Evolutionary conservation across 2,888 invertebrate species (phyloP).

Genomic region (Cantharis lateralis): DNA sequence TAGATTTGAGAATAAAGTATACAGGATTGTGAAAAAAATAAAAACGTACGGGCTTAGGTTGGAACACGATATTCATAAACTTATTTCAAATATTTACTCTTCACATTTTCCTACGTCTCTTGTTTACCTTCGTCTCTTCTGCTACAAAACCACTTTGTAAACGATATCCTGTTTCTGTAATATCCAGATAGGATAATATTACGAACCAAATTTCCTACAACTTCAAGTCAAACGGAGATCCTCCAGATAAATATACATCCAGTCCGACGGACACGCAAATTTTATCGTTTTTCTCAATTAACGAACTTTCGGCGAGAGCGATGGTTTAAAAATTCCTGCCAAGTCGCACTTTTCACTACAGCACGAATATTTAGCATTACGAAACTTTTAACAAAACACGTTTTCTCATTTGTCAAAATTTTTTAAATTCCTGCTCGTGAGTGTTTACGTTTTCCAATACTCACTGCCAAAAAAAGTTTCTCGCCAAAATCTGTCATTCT

Average conservation of each 20-base stretch:
- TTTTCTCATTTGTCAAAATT: background rate
- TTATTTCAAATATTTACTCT: constrained; percentile 36
- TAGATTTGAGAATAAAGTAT: background rate
- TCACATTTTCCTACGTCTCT: constrained; percentile 41
- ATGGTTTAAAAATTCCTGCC: background rate
- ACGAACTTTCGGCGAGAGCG: background rate
- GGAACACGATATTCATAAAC: constrained; percentile 36
- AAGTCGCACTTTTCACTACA: background rate
- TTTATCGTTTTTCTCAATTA: background rate
- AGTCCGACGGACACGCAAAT: background rate
- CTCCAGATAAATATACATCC: background rate
- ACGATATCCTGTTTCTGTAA: constrained; percentile 36
- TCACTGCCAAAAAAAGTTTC: background rate
- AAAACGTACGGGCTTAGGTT: constrained; percentile 7
- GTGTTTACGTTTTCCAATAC: background rate
- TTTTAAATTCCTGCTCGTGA: background rate
- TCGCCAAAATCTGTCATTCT: background rate
- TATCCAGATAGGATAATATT: constrained; percentile 35
- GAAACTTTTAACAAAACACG: background rate
- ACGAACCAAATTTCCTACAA: constrained; percentile 14
- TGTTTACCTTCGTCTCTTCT: constrained; percentile 40
- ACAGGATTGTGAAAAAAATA: background rate
- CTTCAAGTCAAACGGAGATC: background rate
- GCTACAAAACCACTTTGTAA: constrained; percentile 38
- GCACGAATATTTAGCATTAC: background rate